These are phyloP conservation scores for Willisornis vidua DNA, from an alignment of 2,113 vertebrate species.

Conservation along the genomic window DNA sequence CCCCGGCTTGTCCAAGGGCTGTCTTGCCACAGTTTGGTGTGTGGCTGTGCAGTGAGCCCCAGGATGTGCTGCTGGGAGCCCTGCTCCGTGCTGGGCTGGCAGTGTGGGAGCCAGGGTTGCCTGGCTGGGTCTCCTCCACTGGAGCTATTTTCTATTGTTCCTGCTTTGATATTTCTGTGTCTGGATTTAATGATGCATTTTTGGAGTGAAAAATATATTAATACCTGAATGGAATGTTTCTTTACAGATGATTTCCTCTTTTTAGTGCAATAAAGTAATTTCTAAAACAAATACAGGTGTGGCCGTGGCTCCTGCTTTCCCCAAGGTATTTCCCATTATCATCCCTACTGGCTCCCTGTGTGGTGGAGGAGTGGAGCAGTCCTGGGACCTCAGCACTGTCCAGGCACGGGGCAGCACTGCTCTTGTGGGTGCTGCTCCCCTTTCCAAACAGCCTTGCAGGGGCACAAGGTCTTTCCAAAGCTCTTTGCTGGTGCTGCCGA, in stretches of 20 bases:
- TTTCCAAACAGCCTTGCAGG: neutral
- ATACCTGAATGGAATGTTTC: constrained; percentile 62
- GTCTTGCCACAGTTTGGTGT: fast-evolving
- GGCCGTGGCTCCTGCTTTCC: neutral
- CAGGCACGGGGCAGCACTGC: fast-evolving
- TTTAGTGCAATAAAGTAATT: constrained; percentile 78
- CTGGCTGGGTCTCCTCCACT: neutral
- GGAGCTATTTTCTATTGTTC: constrained; percentile 44
- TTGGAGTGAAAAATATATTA: constrained; percentile 43
- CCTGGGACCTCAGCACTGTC: neutral
- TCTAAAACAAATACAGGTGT: constrained; percentile 14
- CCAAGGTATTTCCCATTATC: fast-evolving
- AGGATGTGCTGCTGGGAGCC: neutral
- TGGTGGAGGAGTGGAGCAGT: neutral
- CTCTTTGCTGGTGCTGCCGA: neutral
- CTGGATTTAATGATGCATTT: constrained; percentile 51
- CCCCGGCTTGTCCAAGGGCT: neutral
- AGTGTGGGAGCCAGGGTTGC: neutral
- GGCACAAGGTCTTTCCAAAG: neutral
- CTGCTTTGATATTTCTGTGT: constrained; percentile 55
- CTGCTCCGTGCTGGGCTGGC: neutral
- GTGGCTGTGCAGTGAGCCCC: neutral
- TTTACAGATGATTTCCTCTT: constrained; percentile 66
- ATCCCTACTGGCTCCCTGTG: neutral
- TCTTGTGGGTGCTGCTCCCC: neutral